A percentile compares a stretch with the other conserved stretches of the same genome.
Evolutionary conservation across 2,113 vertebrate genomes (phyloP).

Genomic region (Salminus brasiliensis): DNA sequence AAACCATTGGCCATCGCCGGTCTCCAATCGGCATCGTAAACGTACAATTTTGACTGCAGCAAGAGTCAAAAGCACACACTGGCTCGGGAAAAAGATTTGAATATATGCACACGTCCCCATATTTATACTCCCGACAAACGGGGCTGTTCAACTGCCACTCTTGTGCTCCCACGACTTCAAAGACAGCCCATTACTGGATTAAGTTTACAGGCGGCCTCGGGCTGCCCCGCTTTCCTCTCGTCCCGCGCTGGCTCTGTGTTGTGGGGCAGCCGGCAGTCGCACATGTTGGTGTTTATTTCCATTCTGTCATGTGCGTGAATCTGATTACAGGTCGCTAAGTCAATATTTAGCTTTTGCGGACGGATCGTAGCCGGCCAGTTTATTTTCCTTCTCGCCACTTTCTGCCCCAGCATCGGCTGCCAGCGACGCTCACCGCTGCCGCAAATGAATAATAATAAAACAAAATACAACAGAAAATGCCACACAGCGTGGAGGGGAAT

Average conservation of each 20-base stretch:
- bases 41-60: conserved; percentile 30
- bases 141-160: conserved; percentile 56
- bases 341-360: conserved; percentile 82
- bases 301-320: conserved; percentile 79
- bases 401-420: conserved; percentile 70
- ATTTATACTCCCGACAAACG: conserved; percentile 38
- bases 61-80: conserved; percentile 3
- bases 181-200: conserved; percentile 67
- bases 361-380: conserved; percentile 69
- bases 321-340: conserved; percentile 83
- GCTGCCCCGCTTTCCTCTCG: conserved; percentile 55
- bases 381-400: conserved; percentile 72
- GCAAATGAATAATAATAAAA: conserved; percentile 37
- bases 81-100: neutral
- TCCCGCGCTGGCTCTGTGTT: conserved; percentile 64
- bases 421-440: conserved; percentile 68
- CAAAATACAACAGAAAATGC: conserved; percentile 41
- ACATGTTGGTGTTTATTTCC: conserved; percentile 79
- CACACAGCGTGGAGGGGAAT: conserved; percentile 20
- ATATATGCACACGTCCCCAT: conserved; percentile 34
- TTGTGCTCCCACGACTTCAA: conserved; percentile 58
- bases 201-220: conserved; percentile 61
- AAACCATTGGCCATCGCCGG: conserved; percentile 1
- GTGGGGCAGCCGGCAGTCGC: conserved; percentile 68
- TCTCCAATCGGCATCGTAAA: conserved; percentile 22